Base-by-base conservation (phyloP, 2,888 invertebrate species). In the Eilema sororculum region DNA sequence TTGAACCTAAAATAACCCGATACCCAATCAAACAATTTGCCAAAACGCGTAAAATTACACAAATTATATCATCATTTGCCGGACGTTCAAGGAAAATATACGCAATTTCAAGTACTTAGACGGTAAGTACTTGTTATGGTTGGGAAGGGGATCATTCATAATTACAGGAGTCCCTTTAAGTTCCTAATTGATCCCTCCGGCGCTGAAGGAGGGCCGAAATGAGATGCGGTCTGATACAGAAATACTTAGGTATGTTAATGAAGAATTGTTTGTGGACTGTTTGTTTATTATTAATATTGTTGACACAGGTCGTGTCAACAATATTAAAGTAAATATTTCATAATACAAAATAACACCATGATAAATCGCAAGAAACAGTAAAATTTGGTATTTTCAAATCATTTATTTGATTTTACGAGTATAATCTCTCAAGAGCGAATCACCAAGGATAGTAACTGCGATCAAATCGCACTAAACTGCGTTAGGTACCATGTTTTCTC, bases 131-230 rank as follows among this genome's bases (percentile, higher is more conserved):
- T 72, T 46, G 46, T 52, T 52, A 52, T 52, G n/a, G 52, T 52
- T n/a, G 52, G n/a, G n/a, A n/a, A 72, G 63, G 74, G 62, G 25
- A 52, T 16, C 57, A 20, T 72, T 72, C 57, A 67, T 78, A 72
- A 80, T 74, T 74, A 78, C 33, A 56, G 57, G 33, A 72, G 80
- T 67, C 65, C 30, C 72, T 75, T 76, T 78, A 63, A 78, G 75
- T 69, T 69, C 69, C 70, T 72, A 80, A 79, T 77, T 72, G 73
- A 71, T 70, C 75, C 72, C 79, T 64, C 8, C 25, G 65, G 80
- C 57, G 28, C 57, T 25, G 67, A 22, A 56, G 56, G 41, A 52
- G 52, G 30, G 33, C 20, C 12, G 41, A 28, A 24, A 37, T 37
- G 57, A 46, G 37, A n/a, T 41, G 20, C 9, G 46, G 52, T n/a